Evolutionary conservation across 1,140 invertebrate genomes (phyloP).

Genomic region (Lordiphosa collinella): DNA sequence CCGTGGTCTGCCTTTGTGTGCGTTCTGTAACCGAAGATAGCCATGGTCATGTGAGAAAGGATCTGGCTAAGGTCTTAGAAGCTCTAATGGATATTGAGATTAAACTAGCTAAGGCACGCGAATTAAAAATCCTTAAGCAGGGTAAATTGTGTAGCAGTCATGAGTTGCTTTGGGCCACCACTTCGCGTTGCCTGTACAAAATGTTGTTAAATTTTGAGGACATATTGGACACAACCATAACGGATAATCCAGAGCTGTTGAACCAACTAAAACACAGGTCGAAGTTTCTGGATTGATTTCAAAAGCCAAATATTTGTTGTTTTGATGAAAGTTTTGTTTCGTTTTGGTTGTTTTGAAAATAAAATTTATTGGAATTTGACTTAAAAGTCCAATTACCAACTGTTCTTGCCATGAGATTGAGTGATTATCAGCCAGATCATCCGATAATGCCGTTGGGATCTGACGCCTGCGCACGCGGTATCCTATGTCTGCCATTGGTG

Average conservation of each 20-base stretch:
- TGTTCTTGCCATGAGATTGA: no score
- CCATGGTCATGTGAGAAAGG: background rate
- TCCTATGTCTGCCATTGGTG: no score
- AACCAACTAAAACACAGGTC: background rate
- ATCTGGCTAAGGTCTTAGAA: conserved; percentile 5
- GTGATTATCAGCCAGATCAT: no score
- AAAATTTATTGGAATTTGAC: no score
- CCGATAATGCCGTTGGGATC: no score
- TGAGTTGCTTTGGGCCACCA: background rate
- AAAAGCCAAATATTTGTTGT: no score
- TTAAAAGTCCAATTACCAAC: no score
- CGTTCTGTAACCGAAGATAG: conserved; percentile 20
- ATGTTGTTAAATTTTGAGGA: background rate
- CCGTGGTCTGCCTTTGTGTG: conserved; percentile 30
- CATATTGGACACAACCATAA: no score
- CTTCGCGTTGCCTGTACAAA: conserved; percentile 14
- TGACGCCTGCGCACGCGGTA: no score
- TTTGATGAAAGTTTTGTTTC: no score
- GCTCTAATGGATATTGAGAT: conserved; percentile 11
- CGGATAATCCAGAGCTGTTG: background rate
- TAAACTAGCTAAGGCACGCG: background rate
- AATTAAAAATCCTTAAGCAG: background rate
- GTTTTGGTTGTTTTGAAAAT: no score
- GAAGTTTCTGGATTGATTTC: background rate
- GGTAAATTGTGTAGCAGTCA: conserved; percentile 11